A percentile compares a stretch with the other conserved stretches of the same genome.
Conservation (phyloP, 2,888 invertebrate species). For the Anaspis maculata region DNA sequence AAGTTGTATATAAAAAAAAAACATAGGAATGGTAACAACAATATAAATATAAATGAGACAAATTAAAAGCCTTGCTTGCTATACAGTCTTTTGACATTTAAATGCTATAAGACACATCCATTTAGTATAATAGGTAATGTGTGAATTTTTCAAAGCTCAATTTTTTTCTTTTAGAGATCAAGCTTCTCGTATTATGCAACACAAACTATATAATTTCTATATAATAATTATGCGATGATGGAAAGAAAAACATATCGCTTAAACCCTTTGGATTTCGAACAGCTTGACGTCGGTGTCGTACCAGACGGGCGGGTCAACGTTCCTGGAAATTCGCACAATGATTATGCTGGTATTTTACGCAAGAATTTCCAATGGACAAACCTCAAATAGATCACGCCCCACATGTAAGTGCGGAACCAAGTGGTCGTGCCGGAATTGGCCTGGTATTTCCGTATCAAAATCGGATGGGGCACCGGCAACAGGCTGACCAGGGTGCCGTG, state of each 20-base stretch:
- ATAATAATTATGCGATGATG: not conserved
- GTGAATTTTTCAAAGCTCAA: not conserved
- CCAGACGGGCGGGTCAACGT: conserved; percentile 98
- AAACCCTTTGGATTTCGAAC: conserved; percentile 96
- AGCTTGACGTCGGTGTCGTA: conserved; percentile 98
- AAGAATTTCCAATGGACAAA: conserved; percentile 33
- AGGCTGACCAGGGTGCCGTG: conserved; percentile 97
- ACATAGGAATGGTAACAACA: too few species aligned
- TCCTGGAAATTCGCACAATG: conserved; percentile 57
- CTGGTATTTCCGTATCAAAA: conserved; percentile 97
- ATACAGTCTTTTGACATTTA: too few species aligned
- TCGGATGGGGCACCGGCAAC: conserved; percentile 97
- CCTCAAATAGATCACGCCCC: conserved; percentile 98
- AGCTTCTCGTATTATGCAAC: too few species aligned
- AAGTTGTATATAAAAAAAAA: too few species aligned
- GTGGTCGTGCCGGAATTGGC: conserved; percentile 97
- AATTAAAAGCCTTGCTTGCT: too few species aligned
- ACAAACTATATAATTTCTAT: not conserved
- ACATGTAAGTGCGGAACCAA: conserved; percentile 99
- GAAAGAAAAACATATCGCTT: conserved; percentile 33
- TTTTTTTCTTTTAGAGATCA: too few species aligned
- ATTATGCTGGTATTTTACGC: conserved; percentile 25
- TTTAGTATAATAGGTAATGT: conserved; percentile 1
- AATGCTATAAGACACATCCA: conserved; percentile 5
- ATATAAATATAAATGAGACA: too few species aligned